Evolutionary conservation across 2,113 vertebrate species (phyloP).

Genomic region (Xiphias gladius): DNA sequence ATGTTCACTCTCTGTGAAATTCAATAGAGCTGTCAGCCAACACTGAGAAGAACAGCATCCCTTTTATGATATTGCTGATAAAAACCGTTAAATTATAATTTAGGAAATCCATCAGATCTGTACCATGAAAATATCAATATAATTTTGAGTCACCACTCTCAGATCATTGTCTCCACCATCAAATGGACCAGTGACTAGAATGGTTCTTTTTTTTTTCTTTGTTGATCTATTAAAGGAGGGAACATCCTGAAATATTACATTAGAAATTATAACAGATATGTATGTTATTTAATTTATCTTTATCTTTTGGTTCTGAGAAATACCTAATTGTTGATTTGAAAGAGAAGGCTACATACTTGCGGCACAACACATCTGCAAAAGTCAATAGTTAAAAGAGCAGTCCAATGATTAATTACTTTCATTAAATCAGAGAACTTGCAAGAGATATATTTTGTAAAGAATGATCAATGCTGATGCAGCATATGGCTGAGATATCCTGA

Average conservation of each 20-base stretch:
- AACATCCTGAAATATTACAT: no score
- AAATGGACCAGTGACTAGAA: background rate
- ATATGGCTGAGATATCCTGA: background rate
- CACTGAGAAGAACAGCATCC: background rate
- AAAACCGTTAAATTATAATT: slow-evolving; percentile 40
- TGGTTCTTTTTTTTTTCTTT: no score
- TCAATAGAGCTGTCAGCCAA: slow-evolving; percentile 22
- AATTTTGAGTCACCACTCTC: background rate
- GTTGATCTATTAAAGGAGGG: no score
- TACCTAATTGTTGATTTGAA: background rate
- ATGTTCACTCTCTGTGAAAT: slow-evolving; percentile 22
- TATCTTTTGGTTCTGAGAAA: no score
- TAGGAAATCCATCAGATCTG: slow-evolving; percentile 20
- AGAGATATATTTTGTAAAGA: background rate
- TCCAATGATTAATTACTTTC: background rate
- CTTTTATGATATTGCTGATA: slow-evolving; percentile 13
- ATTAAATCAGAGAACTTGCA: background rate
- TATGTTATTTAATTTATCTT: no score
- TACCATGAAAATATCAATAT: slow-evolving; percentile 3
- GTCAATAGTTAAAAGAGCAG: background rate
- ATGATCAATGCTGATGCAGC: background rate
- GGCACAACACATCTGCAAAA: background rate
- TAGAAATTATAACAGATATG: no score
- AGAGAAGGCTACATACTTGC: no score
- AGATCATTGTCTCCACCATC: background rate